A percentile compares a stretch with the other conserved stretches of the same genome.
These are phyloP conservation scores for Planococcus citri DNA, from an alignment of 1,140 invertebrate genomes.

Conservation along the genomic window DNA sequence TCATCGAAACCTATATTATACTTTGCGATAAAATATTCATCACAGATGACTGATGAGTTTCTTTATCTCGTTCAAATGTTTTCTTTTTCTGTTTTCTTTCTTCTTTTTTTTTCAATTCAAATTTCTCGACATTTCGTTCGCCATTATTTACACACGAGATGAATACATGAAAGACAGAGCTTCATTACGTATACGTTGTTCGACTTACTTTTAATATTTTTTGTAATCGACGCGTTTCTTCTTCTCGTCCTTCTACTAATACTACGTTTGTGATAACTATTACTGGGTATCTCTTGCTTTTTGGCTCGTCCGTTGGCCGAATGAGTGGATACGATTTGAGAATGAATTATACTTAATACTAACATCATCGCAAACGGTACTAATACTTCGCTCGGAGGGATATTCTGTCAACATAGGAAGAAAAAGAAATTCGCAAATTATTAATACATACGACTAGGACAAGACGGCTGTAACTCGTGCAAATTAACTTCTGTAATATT, in stretches of 20 bases:
- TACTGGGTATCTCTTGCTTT: conserved; percentile 6
- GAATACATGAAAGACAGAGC: no score
- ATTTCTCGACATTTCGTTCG: no score
- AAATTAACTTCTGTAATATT: no score
- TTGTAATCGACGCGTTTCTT: conserved; percentile 14
- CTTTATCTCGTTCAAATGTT: not conserved
- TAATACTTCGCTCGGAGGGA: conserved; percentile 50
- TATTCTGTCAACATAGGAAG: conserved; percentile 34
- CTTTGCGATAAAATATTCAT: not conserved
- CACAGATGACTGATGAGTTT: not conserved
- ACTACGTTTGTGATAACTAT: not conserved
- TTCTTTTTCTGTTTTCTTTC: no score
- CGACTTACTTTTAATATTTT: not conserved
- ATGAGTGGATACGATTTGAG: conserved; percentile 75
- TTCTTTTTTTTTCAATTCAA: no score
- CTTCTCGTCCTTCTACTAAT: not conserved
- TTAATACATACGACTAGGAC: no score
- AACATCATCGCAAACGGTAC: conserved; percentile 70
- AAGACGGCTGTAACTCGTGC: no score
- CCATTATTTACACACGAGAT: no score
- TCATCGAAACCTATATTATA: not conserved
- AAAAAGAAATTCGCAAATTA: conserved; percentile 16
- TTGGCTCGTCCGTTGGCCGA: conserved; percentile 30
- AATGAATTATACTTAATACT: conserved; percentile 71
- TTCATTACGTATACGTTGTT: no score